Evolutionary conservation across 1,140 invertebrate species (phyloP), one percentile per base, ranked within the genome.

Genomic region (Brachystomella parvula): DNA sequence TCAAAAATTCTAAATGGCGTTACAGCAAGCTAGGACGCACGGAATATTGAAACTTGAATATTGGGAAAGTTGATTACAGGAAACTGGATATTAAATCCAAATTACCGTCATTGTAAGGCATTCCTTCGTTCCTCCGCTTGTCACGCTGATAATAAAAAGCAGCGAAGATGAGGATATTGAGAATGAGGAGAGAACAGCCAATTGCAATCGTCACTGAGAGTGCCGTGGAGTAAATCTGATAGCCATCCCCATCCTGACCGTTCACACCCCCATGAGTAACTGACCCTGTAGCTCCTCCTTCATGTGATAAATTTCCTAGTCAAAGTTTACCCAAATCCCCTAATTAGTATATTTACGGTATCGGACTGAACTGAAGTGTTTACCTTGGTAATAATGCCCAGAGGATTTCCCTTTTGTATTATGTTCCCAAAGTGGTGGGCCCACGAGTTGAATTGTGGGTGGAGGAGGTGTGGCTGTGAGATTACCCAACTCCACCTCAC

Each of bases 121-220:
- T 44, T 21, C 33, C 69, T 59, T 67, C 69, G 9, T 63, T 81
- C 68, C 87, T 81, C 21, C 87, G 85, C 75, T 92, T 92, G 75
- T 95, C 91, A 17, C 91, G 81, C 75, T 95, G 92, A 76, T 95
- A 95, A 74, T 94, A 96, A 0, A 96, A 90, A 1, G 92, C 92
- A 33, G 91, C 91, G 75, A 96, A 95, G 72, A 96, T 92, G 15
- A 96, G 80, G 0, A 95, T 88, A 75, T 96, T 96, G 6, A 96
- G 79, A 68, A 95, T 89, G 19, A 96, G 81, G 28, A 96, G 77
- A 2, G 89, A 91, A 73, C 91, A 93, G 1, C 94, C 94, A 63
- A 96, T 93, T n/a, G 92, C 92, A 70, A 96, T 92, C 1, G 92
- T 95, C 0, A 96, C 88, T 75, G 89, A 90, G 6, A 95, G 77